Percentiles rank a stretch among this genome's conserved stretches.
Conservation (phyloP, 2,113 vertebrate genomes). For the Sylvietta virens region DNA sequence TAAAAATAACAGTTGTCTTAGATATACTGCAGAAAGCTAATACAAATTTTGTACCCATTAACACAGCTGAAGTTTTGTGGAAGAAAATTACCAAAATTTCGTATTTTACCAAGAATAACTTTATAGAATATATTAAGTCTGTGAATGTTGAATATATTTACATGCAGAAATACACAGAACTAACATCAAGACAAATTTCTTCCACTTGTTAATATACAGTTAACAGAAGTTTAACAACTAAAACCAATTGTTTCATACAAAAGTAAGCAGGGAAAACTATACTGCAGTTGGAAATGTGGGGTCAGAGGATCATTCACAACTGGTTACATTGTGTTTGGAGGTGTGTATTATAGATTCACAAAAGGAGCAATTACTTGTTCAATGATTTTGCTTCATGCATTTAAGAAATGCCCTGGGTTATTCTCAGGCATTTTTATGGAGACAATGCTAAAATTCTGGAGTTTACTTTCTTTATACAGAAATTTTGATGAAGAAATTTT, state of each 20-base stretch:
- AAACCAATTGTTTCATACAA: not conserved
- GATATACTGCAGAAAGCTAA: not conserved
- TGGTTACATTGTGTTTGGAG: not conserved
- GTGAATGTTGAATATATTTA: conserved; percentile 1
- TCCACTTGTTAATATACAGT: not conserved
- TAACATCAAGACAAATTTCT: not conserved
- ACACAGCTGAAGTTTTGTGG: not conserved
- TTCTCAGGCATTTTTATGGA: not conserved
- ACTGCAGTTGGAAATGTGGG: not conserved
- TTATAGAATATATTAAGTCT: not conserved
- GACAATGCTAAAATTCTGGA: not conserved
- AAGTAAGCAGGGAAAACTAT: not conserved
- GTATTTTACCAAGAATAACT: not conserved
- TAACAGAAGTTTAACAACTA: not conserved
- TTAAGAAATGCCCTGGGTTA: not conserved
- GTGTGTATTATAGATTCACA: not conserved
- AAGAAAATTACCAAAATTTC: not conserved
- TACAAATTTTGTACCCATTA: not conserved
- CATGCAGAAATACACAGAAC: conserved; percentile 5
- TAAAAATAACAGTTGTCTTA: not conserved
- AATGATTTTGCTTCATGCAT: not conserved
- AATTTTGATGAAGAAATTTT: not conserved
- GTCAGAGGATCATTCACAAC: not conserved
- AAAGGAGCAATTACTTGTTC: not conserved
- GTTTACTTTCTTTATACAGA: not conserved